Base-by-base conservation (phyloP, 2,113 vertebrate genomes). In the Elephas maximus region DNA sequence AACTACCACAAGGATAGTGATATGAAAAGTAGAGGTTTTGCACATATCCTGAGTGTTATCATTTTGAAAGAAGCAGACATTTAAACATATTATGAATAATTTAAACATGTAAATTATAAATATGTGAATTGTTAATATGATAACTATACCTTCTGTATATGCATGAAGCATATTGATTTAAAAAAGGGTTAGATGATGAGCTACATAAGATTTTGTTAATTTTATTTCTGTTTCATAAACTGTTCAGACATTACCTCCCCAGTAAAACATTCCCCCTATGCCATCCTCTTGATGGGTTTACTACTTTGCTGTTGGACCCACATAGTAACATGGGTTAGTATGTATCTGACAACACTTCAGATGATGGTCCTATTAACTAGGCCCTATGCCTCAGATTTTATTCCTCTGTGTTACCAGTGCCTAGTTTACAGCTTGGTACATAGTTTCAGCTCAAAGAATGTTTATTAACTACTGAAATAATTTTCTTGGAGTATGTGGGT, bases 71-170 rank as follows among this genome's bases (percentile, higher is more conserved):
- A 26, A 95, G 89, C 44, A 86, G 33, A 8, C 6, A 78, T 65
- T 94, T 96, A 69, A 73, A 6, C 20, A 71, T 82, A 63, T 33
- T 41, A 0, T 73, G 86, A 85, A 80, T 96, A 93, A 82, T 88
- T 80, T 69, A 51, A 81, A 85, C 21, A 60, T 48, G 15, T 63
- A 77, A 57, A 28, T 28, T 89, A 80, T 15, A 93, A 11, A 12
- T 24, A 74, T 71, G 51, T 67, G 20, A 81, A 77, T 82, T 82
- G 77, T n/a, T 86, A 44, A 62, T 60, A 15, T 57, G 28, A 4
- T 73, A 57, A 80, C 15, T 69, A 62, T 8, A 2, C 4, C 6
- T 73, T 89, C 11, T 51, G 37, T 45, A 44, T 71, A 62, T 60
- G 21, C 57, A 77, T 62, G 71, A 89, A n/a, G 48, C 10, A 9